Percentiles rank a stretch among this genome's conserved stretches.
phyloP scores from a whole-genome alignment of 2,113 vertebrate genomes.

The Menidia beryllina region DNA sequence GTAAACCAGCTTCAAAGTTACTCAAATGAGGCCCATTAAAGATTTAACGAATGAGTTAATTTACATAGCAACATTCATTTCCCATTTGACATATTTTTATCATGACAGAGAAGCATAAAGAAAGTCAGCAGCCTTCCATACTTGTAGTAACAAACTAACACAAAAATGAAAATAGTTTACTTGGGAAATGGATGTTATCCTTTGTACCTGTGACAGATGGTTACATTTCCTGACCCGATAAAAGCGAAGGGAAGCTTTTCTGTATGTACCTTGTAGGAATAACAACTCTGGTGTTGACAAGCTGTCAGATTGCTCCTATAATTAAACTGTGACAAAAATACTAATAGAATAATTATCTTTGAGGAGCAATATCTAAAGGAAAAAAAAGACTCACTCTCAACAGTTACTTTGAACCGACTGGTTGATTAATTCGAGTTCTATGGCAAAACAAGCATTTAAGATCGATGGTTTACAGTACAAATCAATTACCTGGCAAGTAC shows the following conservation, averaged over 20 bases:
- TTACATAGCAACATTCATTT: background rate
- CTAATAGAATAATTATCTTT: slow-evolving; percentile 40
- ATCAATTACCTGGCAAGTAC: slow-evolving; percentile 24
- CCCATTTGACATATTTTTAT: background rate
- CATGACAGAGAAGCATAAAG: background rate
- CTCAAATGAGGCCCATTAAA: slow-evolving; percentile 2
- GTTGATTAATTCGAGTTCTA: slow-evolving; percentile 15
- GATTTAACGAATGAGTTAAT: background rate
- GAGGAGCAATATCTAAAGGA: slow-evolving; percentile 2
- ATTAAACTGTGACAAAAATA: slow-evolving; percentile 49
- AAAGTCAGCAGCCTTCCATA: background rate
- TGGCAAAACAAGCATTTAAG: background rate
- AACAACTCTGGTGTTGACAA: slow-evolving; percentile 10
- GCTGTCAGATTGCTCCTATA: slow-evolving; percentile 9
- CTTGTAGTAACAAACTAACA: background rate
- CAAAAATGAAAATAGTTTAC: background rate
- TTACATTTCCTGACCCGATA: slow-evolving; percentile 5
- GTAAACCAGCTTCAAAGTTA: background rate
- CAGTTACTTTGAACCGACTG: background rate
- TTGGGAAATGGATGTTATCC: background rate
- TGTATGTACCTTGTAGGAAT: background rate
- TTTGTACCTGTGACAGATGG: background rate
- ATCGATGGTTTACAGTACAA: slow-evolving; percentile 29
- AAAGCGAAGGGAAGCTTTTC: background rate
- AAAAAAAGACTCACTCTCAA: background rate